Conservation (phyloP, 1,140 invertebrate genomes). For the Bombus pyrosoma region DNA sequence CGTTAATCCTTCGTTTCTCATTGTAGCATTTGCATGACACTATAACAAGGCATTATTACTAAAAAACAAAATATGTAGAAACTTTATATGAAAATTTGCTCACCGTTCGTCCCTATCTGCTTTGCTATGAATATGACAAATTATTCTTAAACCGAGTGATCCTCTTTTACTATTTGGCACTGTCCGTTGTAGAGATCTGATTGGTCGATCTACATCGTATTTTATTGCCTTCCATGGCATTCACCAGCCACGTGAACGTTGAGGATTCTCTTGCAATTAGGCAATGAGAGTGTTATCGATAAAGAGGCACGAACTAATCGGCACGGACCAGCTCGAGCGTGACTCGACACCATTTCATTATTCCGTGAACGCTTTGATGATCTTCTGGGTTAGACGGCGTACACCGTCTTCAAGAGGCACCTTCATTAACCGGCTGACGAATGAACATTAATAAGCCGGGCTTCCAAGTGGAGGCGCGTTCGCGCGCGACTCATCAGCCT, state of each 20-base stretch:
- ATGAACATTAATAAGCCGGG: slow-evolving; percentile 67
- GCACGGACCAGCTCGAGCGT: slow-evolving; percentile 2
- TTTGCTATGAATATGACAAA: background rate
- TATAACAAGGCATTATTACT: background rate
- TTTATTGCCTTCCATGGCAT: background rate
- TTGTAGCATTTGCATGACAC: background rate
- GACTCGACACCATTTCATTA: slow-evolving; percentile 33
- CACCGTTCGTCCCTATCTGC: accelerated
- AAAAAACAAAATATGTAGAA: accelerated
- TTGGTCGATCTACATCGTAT: background rate
- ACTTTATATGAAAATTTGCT: background rate
- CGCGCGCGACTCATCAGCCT: background rate
- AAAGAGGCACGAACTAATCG: slow-evolving; percentile 42
- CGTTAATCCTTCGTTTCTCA: background rate
- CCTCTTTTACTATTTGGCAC: background rate
- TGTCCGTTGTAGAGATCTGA: background rate
- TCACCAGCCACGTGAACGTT: background rate
- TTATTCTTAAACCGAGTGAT: background rate
- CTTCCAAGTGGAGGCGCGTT: slow-evolving; percentile 4
- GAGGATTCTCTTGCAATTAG: background rate
- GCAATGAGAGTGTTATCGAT: slow-evolving; percentile 34
- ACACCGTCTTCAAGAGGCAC: slow-evolving; percentile 39
- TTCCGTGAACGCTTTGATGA: slow-evolving; percentile 61
- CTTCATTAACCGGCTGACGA: slow-evolving; percentile 69
- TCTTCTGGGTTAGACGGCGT: slow-evolving; percentile 37